Percentiles rank a stretch among this genome's conserved stretches.
Evolutionary conservation across 1,140 invertebrate genomes (phyloP).

Genomic region (Rhagoletis zephyria): DNA sequence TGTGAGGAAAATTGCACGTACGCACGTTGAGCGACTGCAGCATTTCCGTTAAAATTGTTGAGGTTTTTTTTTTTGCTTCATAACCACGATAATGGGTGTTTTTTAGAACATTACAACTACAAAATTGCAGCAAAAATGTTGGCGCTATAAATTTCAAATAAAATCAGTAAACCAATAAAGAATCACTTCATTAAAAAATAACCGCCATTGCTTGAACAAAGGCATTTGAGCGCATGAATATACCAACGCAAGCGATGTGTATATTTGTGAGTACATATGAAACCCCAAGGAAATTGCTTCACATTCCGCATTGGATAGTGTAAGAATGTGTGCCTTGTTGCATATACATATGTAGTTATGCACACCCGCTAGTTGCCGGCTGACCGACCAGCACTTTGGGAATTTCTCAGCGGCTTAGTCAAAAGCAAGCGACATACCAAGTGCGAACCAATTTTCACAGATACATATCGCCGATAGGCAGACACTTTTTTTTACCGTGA

Average conservation of each 20-base stretch:
- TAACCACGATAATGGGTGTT: neutral
- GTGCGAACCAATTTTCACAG: slow-evolving; percentile 49
- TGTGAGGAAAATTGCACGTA: slow-evolving; percentile 34
- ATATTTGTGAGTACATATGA: neutral
- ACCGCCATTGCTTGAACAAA: neutral
- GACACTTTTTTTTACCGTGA: neutral
- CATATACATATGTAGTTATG: slow-evolving; percentile 26
- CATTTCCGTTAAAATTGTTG: neutral
- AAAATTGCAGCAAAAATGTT: neutral
- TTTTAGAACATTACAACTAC: neutral
- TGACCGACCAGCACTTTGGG: neutral
- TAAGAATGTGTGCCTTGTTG: slow-evolving; percentile 31
- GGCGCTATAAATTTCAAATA: slow-evolving; percentile 1
- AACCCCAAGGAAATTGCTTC: neutral
- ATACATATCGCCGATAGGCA: slow-evolving; percentile 18
- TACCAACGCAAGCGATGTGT: neutral
- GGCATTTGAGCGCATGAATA: neutral
- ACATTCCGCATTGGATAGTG: slow-evolving; percentile 7
- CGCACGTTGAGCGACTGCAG: neutral
- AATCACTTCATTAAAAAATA: slow-evolving; percentile 43
- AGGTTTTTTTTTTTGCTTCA: no score
- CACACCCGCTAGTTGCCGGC: neutral
- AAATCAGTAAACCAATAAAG: slow-evolving; percentile 46
- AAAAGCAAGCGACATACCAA: neutral
- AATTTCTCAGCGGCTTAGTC: neutral